Conservation (phyloP, 1,140 invertebrate species). For the Mylabris phalerata region DNA sequence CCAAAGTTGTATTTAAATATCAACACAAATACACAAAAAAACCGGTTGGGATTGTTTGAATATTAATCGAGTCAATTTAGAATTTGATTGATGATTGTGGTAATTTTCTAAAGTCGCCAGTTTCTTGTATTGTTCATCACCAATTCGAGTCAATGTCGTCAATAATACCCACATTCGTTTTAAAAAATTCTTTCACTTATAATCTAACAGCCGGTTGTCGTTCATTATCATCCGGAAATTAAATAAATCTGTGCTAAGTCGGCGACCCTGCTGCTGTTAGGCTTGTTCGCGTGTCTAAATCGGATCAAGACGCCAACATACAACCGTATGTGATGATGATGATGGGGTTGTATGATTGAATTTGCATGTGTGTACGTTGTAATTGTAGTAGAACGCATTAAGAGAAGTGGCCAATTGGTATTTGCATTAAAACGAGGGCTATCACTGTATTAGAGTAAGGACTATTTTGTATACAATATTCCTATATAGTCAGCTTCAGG, state of each 20-base stretch:
- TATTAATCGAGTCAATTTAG: too few relatives aligned
- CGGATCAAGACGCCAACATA: conserved; percentile 29
- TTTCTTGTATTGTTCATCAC: too few relatives aligned
- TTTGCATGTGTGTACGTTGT: conserved; percentile 18
- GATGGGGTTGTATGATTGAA: conserved; percentile 29
- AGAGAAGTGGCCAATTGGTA: conserved; percentile 35
- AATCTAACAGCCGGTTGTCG: conserved; percentile 22
- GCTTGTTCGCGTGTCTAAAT: conserved; percentile 26
- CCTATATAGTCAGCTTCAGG: background rate
- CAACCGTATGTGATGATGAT: conserved; percentile 5
- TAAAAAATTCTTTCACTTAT: too few relatives aligned
- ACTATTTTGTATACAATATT: background rate
- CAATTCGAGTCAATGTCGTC: too few relatives aligned
- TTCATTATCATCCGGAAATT: conserved; percentile 31
- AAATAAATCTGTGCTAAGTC: conserved; percentile 31
- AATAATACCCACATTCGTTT: too few relatives aligned
- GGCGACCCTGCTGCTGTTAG: conserved; percentile 18
- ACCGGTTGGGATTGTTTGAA: too few relatives aligned
- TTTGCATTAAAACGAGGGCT: conserved; percentile 31
- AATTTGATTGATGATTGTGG: too few relatives aligned
- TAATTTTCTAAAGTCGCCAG: too few relatives aligned
- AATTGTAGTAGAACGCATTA: conserved; percentile 24
- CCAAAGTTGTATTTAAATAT: too few relatives aligned
- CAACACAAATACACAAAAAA: too few relatives aligned
- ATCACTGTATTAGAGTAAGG: background rate